These are phyloP conservation scores for Phocoena phocoena DNA, from an alignment of 2,113 vertebrate species.

Conservation along the genomic window DNA sequence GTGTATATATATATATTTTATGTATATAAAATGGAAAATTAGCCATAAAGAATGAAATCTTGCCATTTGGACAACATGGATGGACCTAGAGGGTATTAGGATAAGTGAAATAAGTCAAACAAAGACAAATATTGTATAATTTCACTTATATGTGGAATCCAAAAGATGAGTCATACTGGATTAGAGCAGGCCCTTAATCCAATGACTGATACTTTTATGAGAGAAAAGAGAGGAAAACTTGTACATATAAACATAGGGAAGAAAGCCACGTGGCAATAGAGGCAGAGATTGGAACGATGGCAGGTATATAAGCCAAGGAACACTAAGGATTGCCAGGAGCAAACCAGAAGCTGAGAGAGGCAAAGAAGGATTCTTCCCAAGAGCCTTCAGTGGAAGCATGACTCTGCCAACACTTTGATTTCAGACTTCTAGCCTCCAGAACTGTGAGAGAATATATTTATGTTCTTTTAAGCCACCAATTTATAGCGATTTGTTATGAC, in stretches of 20 bases:
- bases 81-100: not conserved
- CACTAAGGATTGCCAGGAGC: not conserved
- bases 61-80: not conserved
- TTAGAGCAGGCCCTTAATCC: not conserved
- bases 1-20: no score
- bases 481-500: not conserved
- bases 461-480: not conserved
- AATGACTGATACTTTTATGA: not conserved
- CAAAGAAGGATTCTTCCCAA: not conserved
- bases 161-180: not conserved
- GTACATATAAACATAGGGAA: not conserved
- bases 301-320: not conserved
- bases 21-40: not conserved
- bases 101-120: no score
- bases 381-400: not conserved
- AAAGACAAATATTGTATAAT: no score
- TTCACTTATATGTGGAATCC: no score
- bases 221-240: not conserved
- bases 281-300: not conserved
- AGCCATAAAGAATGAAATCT: not conserved
- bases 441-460: not conserved
- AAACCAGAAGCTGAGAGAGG: not conserved
- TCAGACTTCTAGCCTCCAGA: not conserved
- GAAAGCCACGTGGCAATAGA: not conserved
- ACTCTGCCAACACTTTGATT: not conserved